phyloP scores from a whole-genome alignment of 2,888 invertebrate genomes.

The Plusia festucae region DNA sequence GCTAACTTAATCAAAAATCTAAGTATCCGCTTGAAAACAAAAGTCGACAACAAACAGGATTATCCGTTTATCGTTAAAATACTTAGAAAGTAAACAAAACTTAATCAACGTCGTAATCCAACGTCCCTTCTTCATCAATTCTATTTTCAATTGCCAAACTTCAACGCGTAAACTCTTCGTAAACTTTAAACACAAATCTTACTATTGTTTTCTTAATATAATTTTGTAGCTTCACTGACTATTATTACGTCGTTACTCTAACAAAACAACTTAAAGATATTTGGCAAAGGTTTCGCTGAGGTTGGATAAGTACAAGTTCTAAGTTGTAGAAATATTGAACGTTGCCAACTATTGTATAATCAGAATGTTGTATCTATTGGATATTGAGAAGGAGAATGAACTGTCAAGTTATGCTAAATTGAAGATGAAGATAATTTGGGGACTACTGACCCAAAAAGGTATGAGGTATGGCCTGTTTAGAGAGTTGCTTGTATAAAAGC shows the following conservation, averaged over 20 bases:
- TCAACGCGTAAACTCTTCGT: conserved; percentile 37
- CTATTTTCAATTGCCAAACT: conserved; percentile 46
- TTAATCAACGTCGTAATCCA: conserved; percentile 20
- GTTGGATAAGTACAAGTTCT: conserved; percentile 72
- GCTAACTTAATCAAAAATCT: conserved; percentile 2
- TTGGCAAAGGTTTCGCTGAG: conserved; percentile 81
- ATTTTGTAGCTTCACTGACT: conserved; percentile 63
- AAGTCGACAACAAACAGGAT: conserved; percentile 11
- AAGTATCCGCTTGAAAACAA: conserved; percentile 6
- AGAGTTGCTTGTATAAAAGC: neutral
- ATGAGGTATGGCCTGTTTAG: neutral
- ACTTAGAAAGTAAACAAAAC: conserved; percentile 28
- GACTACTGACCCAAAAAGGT: neutral
- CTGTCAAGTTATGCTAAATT: conserved; percentile 39
- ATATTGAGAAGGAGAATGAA: conserved; percentile 22
- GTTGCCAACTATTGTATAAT: conserved; percentile 70
- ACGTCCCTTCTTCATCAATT: conserved; percentile 25
- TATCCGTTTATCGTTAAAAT: conserved; percentile 12
- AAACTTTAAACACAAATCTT: conserved; percentile 54
- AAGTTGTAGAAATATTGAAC: conserved; percentile 67
- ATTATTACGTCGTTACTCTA: conserved; percentile 66
- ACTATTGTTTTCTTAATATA: conserved; percentile 64
- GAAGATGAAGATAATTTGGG: conserved; percentile 20
- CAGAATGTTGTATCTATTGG: conserved; percentile 34
- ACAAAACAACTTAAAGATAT: conserved; percentile 78